Conservation (phyloP, 1,140 invertebrate species). For the Antheraea mylitta region DNA sequence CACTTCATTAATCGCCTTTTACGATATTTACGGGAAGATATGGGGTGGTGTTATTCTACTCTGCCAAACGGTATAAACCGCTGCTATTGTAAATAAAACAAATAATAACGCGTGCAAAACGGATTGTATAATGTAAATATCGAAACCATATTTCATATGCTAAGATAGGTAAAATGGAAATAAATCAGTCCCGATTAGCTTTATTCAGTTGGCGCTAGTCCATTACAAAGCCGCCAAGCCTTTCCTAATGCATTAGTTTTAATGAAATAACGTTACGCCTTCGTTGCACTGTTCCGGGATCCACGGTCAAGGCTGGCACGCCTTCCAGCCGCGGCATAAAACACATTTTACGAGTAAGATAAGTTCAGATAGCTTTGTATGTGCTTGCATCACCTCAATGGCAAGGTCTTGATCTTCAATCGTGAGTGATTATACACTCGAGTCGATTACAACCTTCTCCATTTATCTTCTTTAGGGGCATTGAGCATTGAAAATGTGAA, state of each 20-base stretch:
- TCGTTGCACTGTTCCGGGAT: slow-evolving; percentile 9
- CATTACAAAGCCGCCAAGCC: slow-evolving; percentile 3
- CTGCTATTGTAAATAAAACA: too few species aligned
- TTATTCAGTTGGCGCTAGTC: neutral
- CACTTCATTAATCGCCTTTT: too few species aligned
- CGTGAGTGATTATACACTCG: neutral
- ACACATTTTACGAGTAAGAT: neutral
- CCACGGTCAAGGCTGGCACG: slow-evolving; percentile 20
- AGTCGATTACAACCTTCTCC: neutral
- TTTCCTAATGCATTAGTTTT: slow-evolving; percentile 9
- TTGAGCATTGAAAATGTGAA: too few species aligned
- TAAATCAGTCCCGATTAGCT: neutral
- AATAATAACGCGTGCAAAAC: too few species aligned
- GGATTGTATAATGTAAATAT: neutral
- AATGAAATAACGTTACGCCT: slow-evolving; percentile 10
- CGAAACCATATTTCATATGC: neutral
- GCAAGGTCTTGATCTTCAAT: neutral
- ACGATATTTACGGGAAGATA: too few species aligned
- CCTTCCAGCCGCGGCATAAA: neutral
- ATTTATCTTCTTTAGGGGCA: neutral
- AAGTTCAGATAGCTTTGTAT: neutral
- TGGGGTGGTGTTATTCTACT: too few species aligned
- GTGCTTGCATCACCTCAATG: neutral
- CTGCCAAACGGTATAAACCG: too few species aligned
- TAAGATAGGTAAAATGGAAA: neutral